phyloP scores from a whole-genome alignment of 1,140 invertebrate species.

The Drosophila tristis region DNA sequence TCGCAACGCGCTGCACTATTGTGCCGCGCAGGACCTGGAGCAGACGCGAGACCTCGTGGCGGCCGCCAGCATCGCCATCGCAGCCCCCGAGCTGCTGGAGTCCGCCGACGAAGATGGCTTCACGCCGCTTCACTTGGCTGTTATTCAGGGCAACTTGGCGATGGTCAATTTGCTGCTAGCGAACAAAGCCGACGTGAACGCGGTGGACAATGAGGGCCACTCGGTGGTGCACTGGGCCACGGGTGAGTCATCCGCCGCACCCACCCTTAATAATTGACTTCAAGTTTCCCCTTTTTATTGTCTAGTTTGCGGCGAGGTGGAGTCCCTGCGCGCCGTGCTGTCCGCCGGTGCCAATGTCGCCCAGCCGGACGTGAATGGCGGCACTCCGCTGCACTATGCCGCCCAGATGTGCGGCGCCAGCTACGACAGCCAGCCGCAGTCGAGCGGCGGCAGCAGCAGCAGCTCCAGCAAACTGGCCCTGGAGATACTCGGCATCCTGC shows the following conservation, averaged over 20 bases:
- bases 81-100: constrained; percentile 91
- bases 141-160: constrained; percentile 94
- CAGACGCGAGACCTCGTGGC: constrained; percentile 86
- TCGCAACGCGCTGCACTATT: constrained; percentile 96
- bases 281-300: constrained; percentile 1
- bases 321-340: constrained; percentile 93
- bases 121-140: constrained; percentile 95
- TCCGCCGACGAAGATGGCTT: constrained; percentile 96
- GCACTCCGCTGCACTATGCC: constrained; percentile 98
- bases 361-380: constrained; percentile 96
- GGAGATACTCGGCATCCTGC: constrained; percentile 92
- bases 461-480: constrained; percentile 87
- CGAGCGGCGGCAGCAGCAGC: constrained; percentile 35
- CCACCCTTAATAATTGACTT: background rate
- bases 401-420: constrained; percentile 96
- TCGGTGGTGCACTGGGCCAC: constrained; percentile 99
- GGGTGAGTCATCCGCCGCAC: constrained; percentile 90
- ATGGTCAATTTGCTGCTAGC: constrained; percentile 92
- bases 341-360: constrained; percentile 92
- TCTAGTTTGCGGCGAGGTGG: constrained; percentile 94
- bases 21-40: constrained; percentile 86
- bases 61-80: constrained; percentile 87
- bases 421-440: constrained; percentile 87
- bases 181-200: constrained; percentile 93
- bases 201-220: constrained; percentile 96